Evolutionary conservation across 2,888 invertebrate species (phyloP), one percentile per base, ranked within the genome.

Genomic region (Oxyscelio sp.): DNA sequence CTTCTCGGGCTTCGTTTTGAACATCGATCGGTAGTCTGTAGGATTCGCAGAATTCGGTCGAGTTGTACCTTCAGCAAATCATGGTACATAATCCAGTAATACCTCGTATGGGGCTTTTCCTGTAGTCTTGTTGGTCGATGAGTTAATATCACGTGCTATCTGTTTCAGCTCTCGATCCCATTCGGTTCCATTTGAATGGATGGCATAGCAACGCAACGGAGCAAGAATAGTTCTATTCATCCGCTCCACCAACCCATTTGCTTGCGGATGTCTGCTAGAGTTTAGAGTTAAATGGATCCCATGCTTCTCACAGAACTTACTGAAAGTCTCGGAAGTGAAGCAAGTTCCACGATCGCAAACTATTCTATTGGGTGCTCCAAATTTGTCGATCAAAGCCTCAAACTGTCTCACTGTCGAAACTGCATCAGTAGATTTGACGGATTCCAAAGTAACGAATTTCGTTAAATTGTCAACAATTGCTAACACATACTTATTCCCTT

Each of bases 401-500:
- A 89, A 24, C 4, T 40, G 66, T 43, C 52, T 43, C 1, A 87
- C 17, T 0, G 68, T 74, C 4, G 19, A 17, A 15, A 15, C n/a
- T 2, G 82, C 31, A 6, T 65, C 75, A 4, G 74, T 80, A 52
- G 52, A 78, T 31, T 70, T 83, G 1, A 85, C 87, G 9, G 89
- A 74, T 17, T 77, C 52, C 6, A 90, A 21, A 88, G 59, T n/a
- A n/a, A n/a, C n/a, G n/a, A n/a, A n/a, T n/a, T n/a, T n/a, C n/a
- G n/a, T n/a, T n/a, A n/a, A n/a, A 43, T 85, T 88, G 34, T 90
- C 89, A 1, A 88, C 75, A 5, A 89, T 63, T 0, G 75, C 80
- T 0, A 88, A 52, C 0, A 90, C 52, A 56, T 89, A 84, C 48
- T 85, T 82, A 34, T 88, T 87, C 9, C 74, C 22, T 22, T 65